Evolutionary conservation across 2,797 vertebrate species (phyloP), one percentile per base, ranked within the genome.

Genomic region (Lithobates pipiens): DNA sequence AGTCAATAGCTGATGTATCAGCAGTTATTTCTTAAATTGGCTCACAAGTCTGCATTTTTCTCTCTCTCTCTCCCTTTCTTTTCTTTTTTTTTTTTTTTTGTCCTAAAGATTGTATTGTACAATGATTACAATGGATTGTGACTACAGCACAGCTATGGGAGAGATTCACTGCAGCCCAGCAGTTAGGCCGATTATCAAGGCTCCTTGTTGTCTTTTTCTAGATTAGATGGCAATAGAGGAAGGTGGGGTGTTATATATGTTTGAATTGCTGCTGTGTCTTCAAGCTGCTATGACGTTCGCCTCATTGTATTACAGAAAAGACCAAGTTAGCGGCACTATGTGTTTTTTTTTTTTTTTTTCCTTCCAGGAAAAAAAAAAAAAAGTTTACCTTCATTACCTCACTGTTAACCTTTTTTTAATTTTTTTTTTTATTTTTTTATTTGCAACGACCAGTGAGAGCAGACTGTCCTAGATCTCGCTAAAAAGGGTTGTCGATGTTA

Each of bases 1-100:
- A 96, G 96, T 97, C 97, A 96, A 96, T 97, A 97, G 95, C 96
- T 97, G 97, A 97, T 96, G 95, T 96, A 97, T 97, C 97, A 98
- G 97, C 97, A 97, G 95, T 97, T 96, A 96, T 96, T 97, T 96
- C 96, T 96, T 96, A 96, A 96, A 98, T 97, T 96, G 97, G 96
- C 96, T 98, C 95, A 93, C 95, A 94, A 95, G 96, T 95, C 96
- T 96, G 96, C 95, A 93, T 97, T 95, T 94, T 92, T 94, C 87
- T 92, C 89, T 54, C 50, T 54, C 16, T 54, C 50, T 18, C 44
- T 44, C 42, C 91, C 91, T 39, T 10, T 39, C 91, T 39, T 10
- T 39, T 10, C 6, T 39, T 10, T 39, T 39, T 89, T 39, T 39
- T 89, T 42, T 71, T 71, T 82, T 70, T 89, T 88, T 89, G 91